phyloP scores from a whole-genome alignment of 2,888 invertebrate species.

The Rhagonycha fulva region DNA sequence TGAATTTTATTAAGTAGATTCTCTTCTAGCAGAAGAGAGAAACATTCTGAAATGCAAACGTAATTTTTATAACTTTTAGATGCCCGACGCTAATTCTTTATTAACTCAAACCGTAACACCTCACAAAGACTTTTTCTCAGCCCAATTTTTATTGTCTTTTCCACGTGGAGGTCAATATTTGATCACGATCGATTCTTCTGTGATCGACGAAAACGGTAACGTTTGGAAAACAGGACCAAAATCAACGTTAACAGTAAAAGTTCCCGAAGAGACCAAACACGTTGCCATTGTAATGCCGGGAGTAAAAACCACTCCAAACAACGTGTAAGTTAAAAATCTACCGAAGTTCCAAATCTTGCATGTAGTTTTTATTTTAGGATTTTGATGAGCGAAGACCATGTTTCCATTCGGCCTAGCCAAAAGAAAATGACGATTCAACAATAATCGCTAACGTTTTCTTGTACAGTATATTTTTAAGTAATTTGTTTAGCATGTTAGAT shows the following conservation, averaged over 20 bases:
- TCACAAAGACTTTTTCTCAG: slow-evolving; percentile 92
- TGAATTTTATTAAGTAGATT: too few relatives aligned
- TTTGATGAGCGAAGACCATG: slow-evolving; percentile 51
- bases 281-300: slow-evolving; percentile 52
- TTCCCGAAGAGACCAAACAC: slow-evolving; percentile 64
- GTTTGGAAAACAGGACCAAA: slow-evolving; percentile 91
- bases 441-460: background rate
- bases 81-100: slow-evolving; percentile 50
- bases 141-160: slow-evolving; percentile 84
- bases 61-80: slow-evolving; percentile 41
- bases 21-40: too few relatives aligned
- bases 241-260: slow-evolving; percentile 75
- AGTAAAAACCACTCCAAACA: slow-evolving; percentile 51
- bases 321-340: slow-evolving; percentile 48
- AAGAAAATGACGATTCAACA: slow-evolving; percentile 36
- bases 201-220: slow-evolving; percentile 81
- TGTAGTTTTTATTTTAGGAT: slow-evolving; percentile 44
- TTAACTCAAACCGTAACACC: slow-evolving; percentile 85
- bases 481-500: background rate
- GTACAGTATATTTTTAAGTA: background rate
- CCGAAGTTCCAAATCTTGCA: background rate
- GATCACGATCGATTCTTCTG: slow-evolving; percentile 82
- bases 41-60: too few relatives aligned
- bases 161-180: slow-evolving; percentile 70
- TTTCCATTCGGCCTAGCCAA: slow-evolving; percentile 45